Evolutionary conservation across 2,113 vertebrate species (phyloP).

Genomic region (Irena cyanogastra): DNA sequence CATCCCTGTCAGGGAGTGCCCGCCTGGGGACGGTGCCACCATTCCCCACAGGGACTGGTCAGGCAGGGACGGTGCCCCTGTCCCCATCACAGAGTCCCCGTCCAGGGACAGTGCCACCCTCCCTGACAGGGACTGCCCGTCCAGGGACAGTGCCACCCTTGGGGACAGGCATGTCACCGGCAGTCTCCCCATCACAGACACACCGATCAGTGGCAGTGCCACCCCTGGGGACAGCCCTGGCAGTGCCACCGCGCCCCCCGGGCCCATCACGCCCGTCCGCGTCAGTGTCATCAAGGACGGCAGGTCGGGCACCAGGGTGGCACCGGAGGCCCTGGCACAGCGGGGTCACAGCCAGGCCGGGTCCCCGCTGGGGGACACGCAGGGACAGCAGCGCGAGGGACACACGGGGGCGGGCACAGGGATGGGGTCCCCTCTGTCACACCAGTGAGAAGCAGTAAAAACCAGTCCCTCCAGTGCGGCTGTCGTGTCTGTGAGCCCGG

Average conservation of each 20-base stretch:
- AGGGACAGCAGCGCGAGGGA: not conserved
- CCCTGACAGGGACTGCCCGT: not conserved
- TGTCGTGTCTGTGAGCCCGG: not conserved
- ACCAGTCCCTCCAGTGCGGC: not conserved
- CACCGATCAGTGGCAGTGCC: too few species aligned
- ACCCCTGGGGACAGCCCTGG: not conserved
- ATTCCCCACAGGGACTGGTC: too few species aligned
- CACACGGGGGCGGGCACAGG: not conserved
- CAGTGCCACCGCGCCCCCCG: not conserved
- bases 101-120: not conserved
- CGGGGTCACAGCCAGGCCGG: not conserved
- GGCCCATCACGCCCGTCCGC: not conserved
- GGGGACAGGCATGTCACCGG: not conserved
- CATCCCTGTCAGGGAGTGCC: not conserved
- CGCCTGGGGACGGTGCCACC: not conserved
- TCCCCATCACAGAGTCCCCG: rapidly evolving
- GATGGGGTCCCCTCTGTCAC: not conserved
- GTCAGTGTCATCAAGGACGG: not conserved
- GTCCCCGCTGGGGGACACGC: not conserved
- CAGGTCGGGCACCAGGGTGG: not conserved
- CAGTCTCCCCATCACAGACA: too few species aligned
- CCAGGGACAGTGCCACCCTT: not conserved
- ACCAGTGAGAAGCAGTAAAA: not conserved
- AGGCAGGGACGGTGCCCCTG: too few species aligned
- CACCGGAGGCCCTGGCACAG: not conserved